Percentiles rank a stretch among this genome's conserved stretches.
Conservation (phyloP, 2,888 invertebrate species). For the Acleris holmiana region DNA sequence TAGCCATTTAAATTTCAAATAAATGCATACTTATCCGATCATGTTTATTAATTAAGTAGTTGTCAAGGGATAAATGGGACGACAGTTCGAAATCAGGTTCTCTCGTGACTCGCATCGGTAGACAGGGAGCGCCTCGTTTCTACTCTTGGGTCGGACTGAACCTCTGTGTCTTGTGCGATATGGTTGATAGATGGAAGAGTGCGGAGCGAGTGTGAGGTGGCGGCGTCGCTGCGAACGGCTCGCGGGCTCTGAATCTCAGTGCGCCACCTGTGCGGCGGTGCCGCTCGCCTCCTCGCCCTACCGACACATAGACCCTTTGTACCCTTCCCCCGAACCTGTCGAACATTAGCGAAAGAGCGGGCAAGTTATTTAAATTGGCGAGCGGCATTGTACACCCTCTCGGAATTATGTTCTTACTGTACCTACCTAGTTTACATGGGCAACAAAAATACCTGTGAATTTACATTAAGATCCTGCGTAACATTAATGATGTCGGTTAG, state of each 20-base stretch:
- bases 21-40: constrained; percentile 34
- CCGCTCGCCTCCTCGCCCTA: constrained; percentile 9
- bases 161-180: constrained; percentile 58
- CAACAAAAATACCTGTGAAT: constrained; percentile 49
- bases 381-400: constrained; percentile 26
- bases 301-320: neutral
- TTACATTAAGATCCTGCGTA: constrained; percentile 50
- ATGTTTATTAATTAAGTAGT: constrained; percentile 34
- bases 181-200: constrained; percentile 54
- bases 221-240: constrained; percentile 53
- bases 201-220: constrained; percentile 50
- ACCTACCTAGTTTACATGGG: constrained; percentile 38
- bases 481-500: constrained; percentile 54
- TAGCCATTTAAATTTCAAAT: constrained; percentile 34
- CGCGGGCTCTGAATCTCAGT: constrained; percentile 76
- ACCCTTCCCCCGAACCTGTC: constrained; percentile 8
- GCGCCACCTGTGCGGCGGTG: constrained; percentile 44
- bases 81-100: constrained; percentile 21
- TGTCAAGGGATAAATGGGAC: constrained; percentile 21
- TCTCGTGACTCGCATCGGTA: constrained; percentile 3
- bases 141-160: constrained; percentile 65
- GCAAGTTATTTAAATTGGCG: constrained; percentile 28
- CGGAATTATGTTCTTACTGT: constrained; percentile 29
- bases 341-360: constrained; percentile 17
- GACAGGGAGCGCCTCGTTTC: constrained; percentile 10